A percentile compares a stretch with the other conserved stretches of the same genome.
phyloP scores from a whole-genome alignment of 2,113 vertebrate genomes.

The Bubo scandiacus region DNA sequence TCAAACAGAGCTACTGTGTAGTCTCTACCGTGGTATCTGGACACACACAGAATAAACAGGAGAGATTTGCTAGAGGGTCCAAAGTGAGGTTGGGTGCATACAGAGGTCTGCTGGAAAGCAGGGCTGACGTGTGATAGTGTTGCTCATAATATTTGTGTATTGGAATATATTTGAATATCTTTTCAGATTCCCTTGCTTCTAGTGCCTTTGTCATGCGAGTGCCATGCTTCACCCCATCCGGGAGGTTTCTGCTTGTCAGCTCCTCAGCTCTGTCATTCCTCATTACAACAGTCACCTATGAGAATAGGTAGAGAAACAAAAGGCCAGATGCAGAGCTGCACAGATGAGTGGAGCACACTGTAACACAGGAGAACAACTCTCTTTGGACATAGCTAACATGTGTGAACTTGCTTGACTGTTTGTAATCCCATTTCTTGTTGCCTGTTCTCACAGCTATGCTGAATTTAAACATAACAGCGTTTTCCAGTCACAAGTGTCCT shows the following conservation, averaged over 20 bases:
- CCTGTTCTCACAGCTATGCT: background rate
- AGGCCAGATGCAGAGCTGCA: conserved; percentile 53
- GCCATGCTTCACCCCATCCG: background rate
- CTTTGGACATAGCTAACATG: conserved; percentile 32
- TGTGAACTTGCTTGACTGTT: conserved; percentile 36
- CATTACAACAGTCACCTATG: conserved; percentile 45
- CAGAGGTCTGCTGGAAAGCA: background rate
- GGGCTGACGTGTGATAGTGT: background rate
- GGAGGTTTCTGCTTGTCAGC: conserved; percentile 5
- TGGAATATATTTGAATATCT: background rate
- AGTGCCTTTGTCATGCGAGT: background rate
- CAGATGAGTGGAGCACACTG: conserved; percentile 49
- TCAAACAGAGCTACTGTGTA: background rate
- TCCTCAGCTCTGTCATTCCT: conserved; percentile 1
- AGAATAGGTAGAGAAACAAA: conserved; percentile 60
- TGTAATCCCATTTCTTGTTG: conserved; percentile 17
- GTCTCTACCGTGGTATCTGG: background rate
- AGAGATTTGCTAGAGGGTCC: background rate
- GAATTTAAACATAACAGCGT: background rate
- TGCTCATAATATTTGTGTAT: background rate
- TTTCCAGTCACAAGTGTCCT: background rate
- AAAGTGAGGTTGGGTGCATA: background rate
- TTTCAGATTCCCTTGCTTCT: background rate
- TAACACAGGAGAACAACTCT: conserved; percentile 47
- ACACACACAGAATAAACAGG: background rate